A percentile compares a stretch with the other conserved stretches of the same genome.
Conservation (phyloP, 2,888 invertebrate species). For the Coenonympha arcania region DNA sequence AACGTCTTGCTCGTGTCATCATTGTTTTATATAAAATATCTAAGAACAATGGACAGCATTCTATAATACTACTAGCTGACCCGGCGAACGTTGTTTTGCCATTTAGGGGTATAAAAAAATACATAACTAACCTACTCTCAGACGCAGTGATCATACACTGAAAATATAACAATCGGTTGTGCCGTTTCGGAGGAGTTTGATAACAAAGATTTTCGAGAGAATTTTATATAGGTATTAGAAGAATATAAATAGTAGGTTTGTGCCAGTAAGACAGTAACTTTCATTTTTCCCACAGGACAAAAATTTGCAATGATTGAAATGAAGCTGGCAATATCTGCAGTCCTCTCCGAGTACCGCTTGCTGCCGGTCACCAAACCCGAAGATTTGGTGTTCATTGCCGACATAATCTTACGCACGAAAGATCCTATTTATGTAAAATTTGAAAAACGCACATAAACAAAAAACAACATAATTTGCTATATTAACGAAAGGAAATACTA, state of each 20-base stretch:
- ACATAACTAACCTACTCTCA: too few species aligned
- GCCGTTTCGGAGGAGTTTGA: too few species aligned
- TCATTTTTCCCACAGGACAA: slow-evolving; percentile 64
- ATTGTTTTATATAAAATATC: too few species aligned
- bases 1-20: too few species aligned
- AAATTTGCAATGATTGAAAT: slow-evolving; percentile 77
- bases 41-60: too few species aligned
- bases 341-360: slow-evolving; percentile 65
- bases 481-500: neutral
- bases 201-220: too few species aligned
- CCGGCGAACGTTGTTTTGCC: too few species aligned
- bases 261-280: neutral
- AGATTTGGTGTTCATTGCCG: slow-evolving; percentile 48
- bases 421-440: slow-evolving; percentile 56
- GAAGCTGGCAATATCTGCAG: slow-evolving; percentile 68
- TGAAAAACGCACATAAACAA: slow-evolving; percentile 32
- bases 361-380: slow-evolving; percentile 62
- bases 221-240: too few species aligned
- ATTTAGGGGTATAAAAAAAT: too few species aligned
- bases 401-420: slow-evolving; percentile 54
- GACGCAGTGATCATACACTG: too few species aligned
- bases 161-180: too few species aligned
- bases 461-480: slow-evolving; percentile 24
- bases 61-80: too few species aligned
- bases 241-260: neutral